Percentiles rank a stretch among this genome's conserved stretches.
These are phyloP conservation scores for Chiloscyllium punctatum DNA, from an alignment of 2,797 vertebrate species.

Conservation along the genomic window DNA sequence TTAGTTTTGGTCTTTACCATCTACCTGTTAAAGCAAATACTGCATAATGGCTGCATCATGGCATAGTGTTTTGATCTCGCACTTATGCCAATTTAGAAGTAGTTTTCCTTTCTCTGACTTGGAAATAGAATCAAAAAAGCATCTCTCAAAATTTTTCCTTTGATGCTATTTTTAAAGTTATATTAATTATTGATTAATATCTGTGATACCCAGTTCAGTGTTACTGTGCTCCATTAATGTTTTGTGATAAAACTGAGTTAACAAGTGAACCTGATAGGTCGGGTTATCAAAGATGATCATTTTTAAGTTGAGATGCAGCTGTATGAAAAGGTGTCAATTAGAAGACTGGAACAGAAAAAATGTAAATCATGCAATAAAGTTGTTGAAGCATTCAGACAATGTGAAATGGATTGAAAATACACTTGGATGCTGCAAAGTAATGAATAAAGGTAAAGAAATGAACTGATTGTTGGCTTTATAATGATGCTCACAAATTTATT, in stretches of 20 bases:
- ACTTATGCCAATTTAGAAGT: not conserved
- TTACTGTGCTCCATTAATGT: not conserved
- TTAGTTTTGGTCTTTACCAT: not conserved
- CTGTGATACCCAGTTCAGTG: not conserved
- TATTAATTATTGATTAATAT: not conserved
- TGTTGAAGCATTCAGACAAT: not conserved
- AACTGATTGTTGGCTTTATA: not conserved
- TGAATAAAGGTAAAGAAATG: not conserved
- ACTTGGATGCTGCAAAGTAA: not conserved
- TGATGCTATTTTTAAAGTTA: not conserved
- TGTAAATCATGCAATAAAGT: not conserved
- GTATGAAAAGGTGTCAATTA: not conserved
- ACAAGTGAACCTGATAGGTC: not conserved
- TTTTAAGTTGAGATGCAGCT: not conserved
- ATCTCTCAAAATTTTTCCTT: not conserved
- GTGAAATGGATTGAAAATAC: not conserved
- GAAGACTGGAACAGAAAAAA: not conserved
- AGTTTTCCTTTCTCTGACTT: not conserved
- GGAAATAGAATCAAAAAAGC: not conserved
- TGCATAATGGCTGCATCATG: not conserved
- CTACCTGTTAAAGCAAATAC: not conserved
- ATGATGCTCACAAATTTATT: not conserved
- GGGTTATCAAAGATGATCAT: not conserved
- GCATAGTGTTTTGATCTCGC: not conserved
- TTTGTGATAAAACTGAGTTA: not conserved